phyloP scores from a whole-genome alignment of 2,888 invertebrate genomes.

The Lamellibrachia satsuma region DNA sequence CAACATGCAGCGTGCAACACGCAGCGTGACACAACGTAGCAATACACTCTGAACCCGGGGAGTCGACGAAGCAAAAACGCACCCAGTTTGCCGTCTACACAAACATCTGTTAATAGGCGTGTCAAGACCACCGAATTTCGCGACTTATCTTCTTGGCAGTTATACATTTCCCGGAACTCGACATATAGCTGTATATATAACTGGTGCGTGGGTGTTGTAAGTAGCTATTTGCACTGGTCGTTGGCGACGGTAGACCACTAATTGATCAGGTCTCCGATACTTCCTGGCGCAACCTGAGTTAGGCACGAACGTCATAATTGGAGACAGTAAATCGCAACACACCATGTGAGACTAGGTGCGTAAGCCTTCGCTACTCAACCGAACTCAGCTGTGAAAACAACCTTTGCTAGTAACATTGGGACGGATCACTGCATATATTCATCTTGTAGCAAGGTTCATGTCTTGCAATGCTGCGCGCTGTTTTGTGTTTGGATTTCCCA shows the following conservation, averaged over 20 bases:
- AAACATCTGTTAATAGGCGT: background rate
- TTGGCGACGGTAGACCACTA: background rate
- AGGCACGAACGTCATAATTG: background rate
- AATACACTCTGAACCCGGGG: background rate
- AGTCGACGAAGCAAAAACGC: background rate
- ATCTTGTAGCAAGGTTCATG: no score
- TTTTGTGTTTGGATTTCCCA: no score
- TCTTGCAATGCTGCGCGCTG: no score
- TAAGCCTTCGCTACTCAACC: background rate
- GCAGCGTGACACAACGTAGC: background rate
- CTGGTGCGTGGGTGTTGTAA: background rate
- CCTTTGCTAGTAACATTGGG: background rate
- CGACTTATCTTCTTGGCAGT: conserved; percentile 13
- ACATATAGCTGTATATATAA: background rate
- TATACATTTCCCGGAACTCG: background rate
- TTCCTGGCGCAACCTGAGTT: background rate
- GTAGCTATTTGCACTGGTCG: background rate
- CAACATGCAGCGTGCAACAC: background rate
- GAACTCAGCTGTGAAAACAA: background rate
- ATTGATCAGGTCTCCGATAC: background rate
- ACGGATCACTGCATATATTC: background rate
- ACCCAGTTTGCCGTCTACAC: background rate
- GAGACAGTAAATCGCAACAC: background rate
- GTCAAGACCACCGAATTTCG: background rate
- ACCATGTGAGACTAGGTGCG: background rate